Base-by-base conservation (phyloP, 2,113 vertebrate genomes). In the Lamprologus sp. region DNA sequence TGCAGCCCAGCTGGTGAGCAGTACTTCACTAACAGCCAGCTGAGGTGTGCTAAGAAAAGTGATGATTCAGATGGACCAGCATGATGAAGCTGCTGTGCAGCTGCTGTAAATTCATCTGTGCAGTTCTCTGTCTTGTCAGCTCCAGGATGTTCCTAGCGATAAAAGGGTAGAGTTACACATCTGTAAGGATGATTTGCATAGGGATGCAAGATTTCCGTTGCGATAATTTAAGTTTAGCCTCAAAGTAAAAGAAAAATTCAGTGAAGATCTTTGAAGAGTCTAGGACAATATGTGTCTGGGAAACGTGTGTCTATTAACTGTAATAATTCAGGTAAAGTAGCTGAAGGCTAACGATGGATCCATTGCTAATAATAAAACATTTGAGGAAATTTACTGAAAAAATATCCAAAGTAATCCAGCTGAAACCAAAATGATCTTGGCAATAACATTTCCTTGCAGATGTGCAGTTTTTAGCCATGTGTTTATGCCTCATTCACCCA, bases 41-140 rank as follows among this genome's bases (percentile, higher is more conserved):
- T 58, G 80, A 89, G 75, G 82, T 81, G 45, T 21, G 80, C 84
- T 55, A 65, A 77, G 81, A 82, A 81, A 90, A 92, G 55, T 79
- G 81, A 90, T 88, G 90, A 90, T 88, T 88, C 83, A 90, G 86
- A 56, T 63, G 42, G 82, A 65, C 81, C 58, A 86, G 45, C 42
- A 15, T 26, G 83, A 49, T 83, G 55, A 68, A 23, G 56, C 45
- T 9, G 7, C 68, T 49, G 83, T 56, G 65, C 77, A 84, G 35
- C 79, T 12, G 8, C 23, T 49, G 42, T 77, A 49, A 77, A 49
- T 77, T 77, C 42, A 49, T 77, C 70, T 77, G 70, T 77, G 70
- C 2, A 49, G 4, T 12, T 77, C 15, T 31, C 23, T 3, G 15
- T 54, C 23, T 55, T 47, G 56, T 73, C 79, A 82, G 12, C 23